phyloP scores from a whole-genome alignment of 2,888 invertebrate species.

The Chloroclystis v-ata region DNA sequence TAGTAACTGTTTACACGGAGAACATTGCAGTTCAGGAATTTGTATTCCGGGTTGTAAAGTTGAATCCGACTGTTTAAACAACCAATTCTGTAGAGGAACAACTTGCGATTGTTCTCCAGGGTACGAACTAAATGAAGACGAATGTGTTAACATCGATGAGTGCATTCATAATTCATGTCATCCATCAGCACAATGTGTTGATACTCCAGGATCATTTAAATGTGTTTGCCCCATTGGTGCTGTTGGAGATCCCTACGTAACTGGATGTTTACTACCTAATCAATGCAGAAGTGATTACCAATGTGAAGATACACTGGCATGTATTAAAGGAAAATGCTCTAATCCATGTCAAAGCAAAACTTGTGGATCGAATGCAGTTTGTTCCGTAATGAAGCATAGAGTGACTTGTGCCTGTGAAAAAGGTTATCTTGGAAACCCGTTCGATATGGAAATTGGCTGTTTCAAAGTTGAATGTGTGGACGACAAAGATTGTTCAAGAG shows the following conservation, averaged over 20 bases:
- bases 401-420: constrained; percentile 87
- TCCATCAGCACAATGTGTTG: constrained; percentile 86
- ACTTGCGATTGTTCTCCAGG: constrained; percentile 88
- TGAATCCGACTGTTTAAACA: constrained; percentile 87
- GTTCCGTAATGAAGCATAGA: constrained; percentile 84
- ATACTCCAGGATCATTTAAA: constrained; percentile 87
- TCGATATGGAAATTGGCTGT: constrained; percentile 86
- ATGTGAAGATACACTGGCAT: constrained; percentile 86
- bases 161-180: constrained; percentile 89
- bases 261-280: constrained; percentile 86
- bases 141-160: constrained; percentile 91
- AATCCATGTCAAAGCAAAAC: constrained; percentile 86
- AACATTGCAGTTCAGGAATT: constrained; percentile 89
- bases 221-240: constrained; percentile 88
- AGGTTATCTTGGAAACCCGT: constrained; percentile 89
- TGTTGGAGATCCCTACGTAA: constrained; percentile 82
- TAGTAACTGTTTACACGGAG: constrained; percentile 93
- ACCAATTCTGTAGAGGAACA: constrained; percentile 85
- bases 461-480: constrained; percentile 92
- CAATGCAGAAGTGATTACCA: constrained; percentile 86
- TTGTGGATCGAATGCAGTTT: constrained; percentile 88
- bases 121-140: constrained; percentile 83
- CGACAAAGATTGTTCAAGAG: constrained; percentile 84
- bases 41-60: constrained; percentile 90
- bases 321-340: constrained; percentile 85